Evolutionary conservation across 2,888 invertebrate genomes (phyloP).

Genomic region (Cataglyphis livida): DNA sequence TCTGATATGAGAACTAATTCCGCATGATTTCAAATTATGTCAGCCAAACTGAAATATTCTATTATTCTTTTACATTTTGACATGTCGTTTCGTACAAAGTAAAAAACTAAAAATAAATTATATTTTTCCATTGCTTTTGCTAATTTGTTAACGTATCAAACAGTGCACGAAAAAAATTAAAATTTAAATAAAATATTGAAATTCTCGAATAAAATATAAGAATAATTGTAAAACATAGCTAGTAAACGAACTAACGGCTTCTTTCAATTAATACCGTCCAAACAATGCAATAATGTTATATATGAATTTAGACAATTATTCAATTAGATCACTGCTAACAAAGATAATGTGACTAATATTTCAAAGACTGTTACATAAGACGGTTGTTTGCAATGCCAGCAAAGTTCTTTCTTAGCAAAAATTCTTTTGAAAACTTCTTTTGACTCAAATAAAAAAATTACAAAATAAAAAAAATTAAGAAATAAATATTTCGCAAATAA

Average conservation of each 20-base stretch:
- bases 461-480: not conserved
- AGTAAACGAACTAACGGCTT: slow-evolving; percentile 2
- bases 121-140: not conserved
- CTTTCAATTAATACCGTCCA: not conserved
- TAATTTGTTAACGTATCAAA: not conserved
- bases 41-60: not conserved
- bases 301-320: slow-evolving; percentile 25
- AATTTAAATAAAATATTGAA: not conserved
- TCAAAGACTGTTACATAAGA: not conserved
- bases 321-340: slow-evolving; percentile 16
- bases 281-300: slow-evolving; percentile 9
- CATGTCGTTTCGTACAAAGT: not conserved
- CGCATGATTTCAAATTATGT: slow-evolving; percentile 6
- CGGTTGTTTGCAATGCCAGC: not conserved
- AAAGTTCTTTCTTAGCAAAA: not conserved
- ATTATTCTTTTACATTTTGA: not conserved
- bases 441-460: not conserved
- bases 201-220: slow-evolving; percentile 9
- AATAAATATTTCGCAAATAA: slow-evolving; percentile 14
- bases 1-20: not conserved
- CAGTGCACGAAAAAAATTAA: not conserved
- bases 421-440: too few species aligned
- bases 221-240: not conserved
- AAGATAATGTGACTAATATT: slow-evolving; percentile 19
- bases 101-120: not conserved